phyloP scores from a whole-genome alignment of 2,888 invertebrate species.

The Lithodes maja region DNA sequence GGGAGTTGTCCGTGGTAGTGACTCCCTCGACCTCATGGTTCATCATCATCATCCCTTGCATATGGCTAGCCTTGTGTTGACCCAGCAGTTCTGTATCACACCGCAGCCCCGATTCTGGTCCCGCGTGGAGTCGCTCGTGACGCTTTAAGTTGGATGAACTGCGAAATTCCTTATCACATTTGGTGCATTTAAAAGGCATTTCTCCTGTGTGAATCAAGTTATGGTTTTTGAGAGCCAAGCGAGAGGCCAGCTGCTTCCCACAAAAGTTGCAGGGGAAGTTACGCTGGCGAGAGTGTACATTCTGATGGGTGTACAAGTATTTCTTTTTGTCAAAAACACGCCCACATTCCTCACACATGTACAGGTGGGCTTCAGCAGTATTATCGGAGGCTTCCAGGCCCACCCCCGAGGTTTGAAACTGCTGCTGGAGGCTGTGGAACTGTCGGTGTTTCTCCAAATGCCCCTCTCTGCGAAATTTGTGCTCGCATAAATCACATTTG shows the following conservation, averaged over 20 bases:
- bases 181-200: constrained; percentile 68
- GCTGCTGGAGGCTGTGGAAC: constrained; percentile 60
- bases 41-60: constrained; percentile 70
- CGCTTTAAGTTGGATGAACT: constrained; percentile 68
- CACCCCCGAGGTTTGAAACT: constrained; percentile 55
- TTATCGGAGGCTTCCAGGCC: constrained; percentile 55
- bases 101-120: constrained; percentile 45
- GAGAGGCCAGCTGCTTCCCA: constrained; percentile 69
- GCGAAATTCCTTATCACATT: constrained; percentile 67
- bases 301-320: constrained; percentile 69
- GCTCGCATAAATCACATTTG: constrained; percentile 69
- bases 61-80: constrained; percentile 65
- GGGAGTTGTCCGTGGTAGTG: constrained; percentile 47
- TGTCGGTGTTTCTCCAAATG: constrained; percentile 65
- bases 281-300: constrained; percentile 67
- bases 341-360: constrained; percentile 70
- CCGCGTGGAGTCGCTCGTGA: constrained; percentile 57
- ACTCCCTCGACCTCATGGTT: constrained; percentile 54
- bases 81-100: constrained; percentile 63
- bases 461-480: constrained; percentile 67
- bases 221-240: constrained; percentile 69
- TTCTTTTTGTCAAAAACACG: constrained; percentile 70
- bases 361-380: constrained; percentile 44
- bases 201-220: constrained; percentile 68
- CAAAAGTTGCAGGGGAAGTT: constrained; percentile 62